These are phyloP conservation scores for Mythimna lalbum DNA, from an alignment of 2,888 invertebrate genomes.

Conservation along the genomic window DNA sequence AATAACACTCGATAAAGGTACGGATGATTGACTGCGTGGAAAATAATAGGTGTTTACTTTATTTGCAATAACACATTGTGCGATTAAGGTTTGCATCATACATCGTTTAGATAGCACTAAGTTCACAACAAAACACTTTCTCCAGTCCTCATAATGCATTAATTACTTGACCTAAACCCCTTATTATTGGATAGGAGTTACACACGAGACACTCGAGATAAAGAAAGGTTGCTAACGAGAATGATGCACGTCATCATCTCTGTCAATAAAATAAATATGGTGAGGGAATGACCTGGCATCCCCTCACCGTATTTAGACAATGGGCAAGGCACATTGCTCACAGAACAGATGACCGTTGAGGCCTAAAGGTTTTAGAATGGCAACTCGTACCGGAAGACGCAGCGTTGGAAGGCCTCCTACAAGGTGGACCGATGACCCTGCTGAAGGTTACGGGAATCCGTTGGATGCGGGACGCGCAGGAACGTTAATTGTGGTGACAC, in stretches of 20 bases:
- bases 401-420: too few relatives aligned
- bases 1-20: constrained; percentile 16
- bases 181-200: background rate
- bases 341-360: too few relatives aligned
- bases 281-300: too few relatives aligned
- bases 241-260: background rate
- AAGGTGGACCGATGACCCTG: too few relatives aligned
- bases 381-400: too few relatives aligned
- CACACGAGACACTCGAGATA: background rate
- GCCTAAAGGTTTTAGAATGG: too few relatives aligned
- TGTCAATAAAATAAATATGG: too few relatives aligned
- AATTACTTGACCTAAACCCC: background rate
- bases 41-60: constrained; percentile 40
- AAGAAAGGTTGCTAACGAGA: background rate
- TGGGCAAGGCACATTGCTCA: too few relatives aligned
- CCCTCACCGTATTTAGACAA: too few relatives aligned
- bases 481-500: too few relatives aligned
- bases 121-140: constrained; percentile 27
- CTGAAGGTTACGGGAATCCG: too few relatives aligned
- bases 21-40: constrained; percentile 2
- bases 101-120: constrained; percentile 30
- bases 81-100: constrained; percentile 20
- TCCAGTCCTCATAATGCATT: background rate
- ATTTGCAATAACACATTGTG: constrained; percentile 28
- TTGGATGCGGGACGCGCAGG: too few relatives aligned